Base-by-base conservation (phyloP, 35 echinoderm and acorn worm genomes). In the Acanthaster planci region DNA sequence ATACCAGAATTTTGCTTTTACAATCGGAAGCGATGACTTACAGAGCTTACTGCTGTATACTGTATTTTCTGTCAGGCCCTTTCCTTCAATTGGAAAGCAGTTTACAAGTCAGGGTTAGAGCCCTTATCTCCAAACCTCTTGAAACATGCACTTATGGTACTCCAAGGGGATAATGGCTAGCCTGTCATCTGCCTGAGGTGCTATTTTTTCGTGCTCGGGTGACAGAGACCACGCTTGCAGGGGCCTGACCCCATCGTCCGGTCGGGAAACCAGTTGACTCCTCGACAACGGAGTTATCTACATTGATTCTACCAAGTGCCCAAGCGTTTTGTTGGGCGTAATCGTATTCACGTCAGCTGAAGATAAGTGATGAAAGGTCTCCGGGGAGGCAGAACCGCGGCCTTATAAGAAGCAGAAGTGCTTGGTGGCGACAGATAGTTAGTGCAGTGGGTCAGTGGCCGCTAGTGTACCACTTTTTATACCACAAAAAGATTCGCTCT, bases 351-450 rank as follows among this genome's bases (percentile, higher is more conserved):
- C 64, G 64, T 72, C 64, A 72, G 64, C 64, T 34, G 64, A 72
- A 72, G 64, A 72, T 72, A 72, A 72, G 64, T 72, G 29, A 72
- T 72, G 64, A 72, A 36, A 72, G 64, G 64, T 72, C 64, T 34
- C 30, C 1, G 9, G 64, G 64, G 64, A 72, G 34, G 19, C 42
- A 47, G 42, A 47, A 72, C 64, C 64, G 29, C 34, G 5, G 26
- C 29, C 14, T 23, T 27, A 58, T 15, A 31, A 26, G 26, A n/a
- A 67, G 18, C 34, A 72, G 64, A 72, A 72, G 64, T 72, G 64
- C 15, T 6, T 21, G 64, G 0, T 72, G 64, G 18, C 34, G 64
- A 72, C 26, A 34, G 64, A 72, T 72, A 34, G 18, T 72, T 26
- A 47, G 42, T 47, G 42, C 42, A 47, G 42, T 47, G 64, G 64